phyloP scores from a whole-genome alignment of 2,888 invertebrate genomes.

The Apantesis nais region DNA sequence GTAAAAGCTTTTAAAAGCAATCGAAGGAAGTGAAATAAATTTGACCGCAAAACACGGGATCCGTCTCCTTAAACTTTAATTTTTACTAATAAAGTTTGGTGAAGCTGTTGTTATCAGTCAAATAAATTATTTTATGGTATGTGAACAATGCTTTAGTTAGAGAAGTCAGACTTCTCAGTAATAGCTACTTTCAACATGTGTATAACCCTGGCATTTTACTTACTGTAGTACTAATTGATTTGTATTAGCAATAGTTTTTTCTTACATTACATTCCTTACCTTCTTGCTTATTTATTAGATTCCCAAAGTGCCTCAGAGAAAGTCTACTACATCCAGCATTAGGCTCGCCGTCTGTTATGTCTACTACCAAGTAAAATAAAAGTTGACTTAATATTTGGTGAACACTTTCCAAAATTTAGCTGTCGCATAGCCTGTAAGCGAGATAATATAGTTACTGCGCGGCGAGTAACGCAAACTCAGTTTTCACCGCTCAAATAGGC shows the following conservation, averaged over 20 bases:
- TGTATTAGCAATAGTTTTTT: background rate
- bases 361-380: conserved; percentile 24
- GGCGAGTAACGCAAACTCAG: conserved; percentile 44
- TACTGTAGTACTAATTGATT: background rate
- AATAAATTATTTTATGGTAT: background rate
- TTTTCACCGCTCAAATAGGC: conserved; percentile 53
- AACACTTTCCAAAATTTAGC: conserved; percentile 37
- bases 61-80: background rate
- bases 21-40: too few relatives aligned
- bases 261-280: background rate
- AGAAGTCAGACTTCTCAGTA: too few relatives aligned
- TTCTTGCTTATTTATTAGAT: background rate
- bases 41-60: too few relatives aligned
- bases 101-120: background rate
- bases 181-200: too few relatives aligned
- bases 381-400: conserved; percentile 19
- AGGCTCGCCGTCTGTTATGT: conserved; percentile 3
- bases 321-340: background rate
- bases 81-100: background rate
- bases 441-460: conserved; percentile 56
- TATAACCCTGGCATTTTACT: background rate
- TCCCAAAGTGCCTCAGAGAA: background rate
- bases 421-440: conserved; percentile 37
- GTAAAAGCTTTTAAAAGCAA: too few relatives aligned
- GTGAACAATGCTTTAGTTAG: too few relatives aligned